Percentiles rank a stretch among this genome's conserved stretches.
phyloP scores from a whole-genome alignment of 1,140 invertebrate genomes.

The Heliothis subflexa region DNA sequence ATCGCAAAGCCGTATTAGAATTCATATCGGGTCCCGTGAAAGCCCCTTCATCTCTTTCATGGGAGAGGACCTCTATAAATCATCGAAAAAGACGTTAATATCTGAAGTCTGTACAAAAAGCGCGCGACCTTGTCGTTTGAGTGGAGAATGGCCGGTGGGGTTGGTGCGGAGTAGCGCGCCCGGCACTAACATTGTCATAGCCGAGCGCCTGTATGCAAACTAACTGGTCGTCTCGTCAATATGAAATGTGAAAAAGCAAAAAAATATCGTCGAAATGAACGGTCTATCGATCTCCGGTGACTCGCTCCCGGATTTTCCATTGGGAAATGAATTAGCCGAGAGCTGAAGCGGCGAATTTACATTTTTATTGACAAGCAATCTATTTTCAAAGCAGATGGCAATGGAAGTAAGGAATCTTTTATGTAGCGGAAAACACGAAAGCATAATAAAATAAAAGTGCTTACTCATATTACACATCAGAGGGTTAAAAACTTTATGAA shows the following conservation, averaged over 20 bases:
- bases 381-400: conserved; percentile 81
- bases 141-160: conserved; percentile 23
- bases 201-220: conserved; percentile 65
- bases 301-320: conserved; percentile 81
- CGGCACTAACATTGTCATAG: conserved; percentile 46
- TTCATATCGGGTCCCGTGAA: conserved; percentile 68
- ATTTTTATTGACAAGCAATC: conserved; percentile 86
- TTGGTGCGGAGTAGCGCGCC: background rate
- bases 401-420: conserved; percentile 66
- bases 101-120: conserved; percentile 67
- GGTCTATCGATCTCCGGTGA: conserved; percentile 82
- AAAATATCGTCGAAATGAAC: conserved; percentile 78
- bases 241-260: conserved; percentile 75
- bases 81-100: conserved; percentile 73
- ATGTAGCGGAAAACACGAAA: conserved; percentile 55
- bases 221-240: conserved; percentile 74
- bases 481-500: background rate
- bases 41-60: conserved; percentile 69
- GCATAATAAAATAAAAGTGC: conserved; percentile 47
- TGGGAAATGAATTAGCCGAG: conserved; percentile 84
- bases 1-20: conserved; percentile 68
- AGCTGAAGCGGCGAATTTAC: conserved; percentile 83
- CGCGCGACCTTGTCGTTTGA: conserved; percentile 51
- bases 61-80: conserved; percentile 71
- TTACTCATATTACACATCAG: background rate